Evolutionary conservation across 64 coral and sea anemone genomes (phyloP).

Genomic region (Orbicella faveolata): DNA sequence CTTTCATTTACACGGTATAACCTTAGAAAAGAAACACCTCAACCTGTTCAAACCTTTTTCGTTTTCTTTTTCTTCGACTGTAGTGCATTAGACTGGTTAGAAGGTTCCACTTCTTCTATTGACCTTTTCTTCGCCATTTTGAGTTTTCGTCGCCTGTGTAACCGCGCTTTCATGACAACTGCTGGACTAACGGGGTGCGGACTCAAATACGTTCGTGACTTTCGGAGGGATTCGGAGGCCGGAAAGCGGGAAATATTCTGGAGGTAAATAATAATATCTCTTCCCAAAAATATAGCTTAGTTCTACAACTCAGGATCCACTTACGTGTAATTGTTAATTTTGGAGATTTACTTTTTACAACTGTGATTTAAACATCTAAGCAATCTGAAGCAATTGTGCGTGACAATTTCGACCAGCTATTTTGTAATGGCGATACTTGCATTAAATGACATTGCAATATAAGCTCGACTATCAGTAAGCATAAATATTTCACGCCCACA

Average conservation of each 20-base stretch:
- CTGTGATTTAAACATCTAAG: too few species aligned
- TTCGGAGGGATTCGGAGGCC: too few species aligned
- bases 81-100: not conserved
- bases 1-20: not conserved
- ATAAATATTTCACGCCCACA: too few species aligned
- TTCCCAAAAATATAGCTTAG: not conserved
- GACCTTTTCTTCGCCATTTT: conserved; percentile 54
- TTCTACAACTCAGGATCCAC: too few species aligned
- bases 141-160: not conserved
- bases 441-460: too few species aligned
- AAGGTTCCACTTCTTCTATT: not conserved
- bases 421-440: too few species aligned
- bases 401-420: too few species aligned
- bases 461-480: too few species aligned
- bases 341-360: too few species aligned
- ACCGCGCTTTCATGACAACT: not conserved
- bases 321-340: too few species aligned
- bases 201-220: not conserved
- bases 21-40: not conserved
- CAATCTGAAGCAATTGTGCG: too few species aligned
- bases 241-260: not conserved
- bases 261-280: not conserved
- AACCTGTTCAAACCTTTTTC: conserved; percentile 1
- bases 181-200: not conserved
- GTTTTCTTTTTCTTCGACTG: conserved; percentile 16